Evolutionary conservation across 1,140 invertebrate genomes (phyloP).

Genomic region (Chymomyza costata): DNA sequence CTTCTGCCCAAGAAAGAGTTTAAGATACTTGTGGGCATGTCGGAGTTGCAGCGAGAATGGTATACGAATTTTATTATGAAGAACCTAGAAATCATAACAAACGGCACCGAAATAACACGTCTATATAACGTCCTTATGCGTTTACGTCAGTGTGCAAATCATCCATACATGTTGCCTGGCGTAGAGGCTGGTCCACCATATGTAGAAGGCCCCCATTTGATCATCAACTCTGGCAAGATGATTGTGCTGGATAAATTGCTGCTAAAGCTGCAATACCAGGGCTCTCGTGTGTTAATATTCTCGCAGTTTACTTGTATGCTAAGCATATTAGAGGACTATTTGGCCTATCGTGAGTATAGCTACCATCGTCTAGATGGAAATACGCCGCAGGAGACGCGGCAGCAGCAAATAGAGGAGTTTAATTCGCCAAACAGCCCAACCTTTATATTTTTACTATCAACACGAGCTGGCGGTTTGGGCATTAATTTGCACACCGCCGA

Average conservation of each 20-base stretch:
- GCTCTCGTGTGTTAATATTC: constrained; percentile 96
- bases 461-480: constrained; percentile 97
- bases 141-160: constrained; percentile 97
- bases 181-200: constrained; percentile 99
- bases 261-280: constrained; percentile 93
- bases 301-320: constrained; percentile 99
- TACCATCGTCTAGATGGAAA: constrained; percentile 98
- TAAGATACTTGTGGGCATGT: constrained; percentile 96
- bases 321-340: constrained; percentile 99
- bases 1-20: constrained; percentile 98
- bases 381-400: constrained; percentile 97
- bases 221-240: constrained; percentile 98
- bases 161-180: constrained; percentile 99
- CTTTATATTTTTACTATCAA: constrained; percentile 99
- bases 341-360: constrained; percentile 90
- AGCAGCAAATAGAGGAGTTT: constrained; percentile 96
- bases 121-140: constrained; percentile 99
- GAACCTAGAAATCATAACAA: constrained; percentile 98
- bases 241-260: constrained; percentile 96
- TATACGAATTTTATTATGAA: constrained; percentile 99
- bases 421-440: constrained; percentile 94
- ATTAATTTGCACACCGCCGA: constrained; percentile 99
- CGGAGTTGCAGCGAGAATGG: constrained; percentile 99
- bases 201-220: constrained; percentile 97
- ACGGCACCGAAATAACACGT: constrained; percentile 98